Base-by-base conservation (phyloP, 1,140 invertebrate species). In the Drosophila punjabiensis region DNA sequence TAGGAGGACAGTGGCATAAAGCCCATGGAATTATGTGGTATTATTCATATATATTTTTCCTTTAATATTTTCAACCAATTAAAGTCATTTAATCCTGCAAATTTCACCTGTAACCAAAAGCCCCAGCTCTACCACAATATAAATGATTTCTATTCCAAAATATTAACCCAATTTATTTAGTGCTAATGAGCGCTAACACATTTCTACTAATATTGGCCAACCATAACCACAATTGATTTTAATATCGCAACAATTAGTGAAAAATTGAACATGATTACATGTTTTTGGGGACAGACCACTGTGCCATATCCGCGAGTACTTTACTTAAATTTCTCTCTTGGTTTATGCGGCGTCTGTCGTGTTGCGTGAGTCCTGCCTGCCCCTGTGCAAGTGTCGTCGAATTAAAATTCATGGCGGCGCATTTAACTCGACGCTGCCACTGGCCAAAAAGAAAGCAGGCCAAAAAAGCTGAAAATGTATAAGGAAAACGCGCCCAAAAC, bases 401-500 rank as follows among this genome's bases (percentile, higher is more conserved):
- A 89, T 89, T 89, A 89, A 89, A 89, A 89, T 89, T 89, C 85
- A 89, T 89, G 79, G 85, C 85, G 79, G 86, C 85, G 85, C 71
- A 79, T 89, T 89, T 84, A 89, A 89, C 85, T 88, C 75, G 84
- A 69, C 71, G 48, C 63, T 73, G 81, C 48, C 43, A 41, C 71
- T n/a, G 55, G 53, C 82, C 75, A 76, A 87, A 87, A 87, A 68
- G 28, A 66, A 66, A 78, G 45, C 50, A 56, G 37, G 63, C 18
- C 66, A 30, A 61, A 69, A 69, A 48, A 58, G 39, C 62, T 43
- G 53, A 65, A 71, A 77, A 62, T 61, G 18, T 41, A 55, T 45
- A 50, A 74, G 41, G 60, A 56, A 56, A 74, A 58, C 48, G 56
- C 76, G 50, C 66, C 58, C 78, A 69, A 73, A 62, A 60, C 62